Evolutionary conservation across 2,888 invertebrate genomes (phyloP).

Genomic region (Microctonus hyperodae): DNA sequence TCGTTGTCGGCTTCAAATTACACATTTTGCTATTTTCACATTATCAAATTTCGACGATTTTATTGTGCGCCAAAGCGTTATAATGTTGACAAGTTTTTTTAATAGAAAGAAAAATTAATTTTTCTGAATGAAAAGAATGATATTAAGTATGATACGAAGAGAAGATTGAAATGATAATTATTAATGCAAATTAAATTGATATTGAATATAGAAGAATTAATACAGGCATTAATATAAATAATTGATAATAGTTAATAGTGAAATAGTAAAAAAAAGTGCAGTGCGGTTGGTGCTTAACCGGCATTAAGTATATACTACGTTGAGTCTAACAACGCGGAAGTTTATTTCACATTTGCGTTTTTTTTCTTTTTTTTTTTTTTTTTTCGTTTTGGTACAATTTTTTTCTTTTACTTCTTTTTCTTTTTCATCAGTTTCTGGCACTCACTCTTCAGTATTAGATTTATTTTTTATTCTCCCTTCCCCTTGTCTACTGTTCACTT

Average conservation of each 20-base stretch:
- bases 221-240: neutral
- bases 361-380: constrained; percentile 8
- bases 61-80: neutral
- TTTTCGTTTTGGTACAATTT: neutral
- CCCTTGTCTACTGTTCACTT: neutral
- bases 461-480: neutral
- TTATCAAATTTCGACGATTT: neutral
- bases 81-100: neutral
- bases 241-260: neutral
- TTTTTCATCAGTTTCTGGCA: neutral
- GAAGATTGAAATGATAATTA: neutral
- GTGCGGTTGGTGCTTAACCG: constrained; percentile 19
- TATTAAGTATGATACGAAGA: too few species aligned
- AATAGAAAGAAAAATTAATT: neutral
- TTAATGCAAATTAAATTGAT: neutral
- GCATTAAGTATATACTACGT: constrained; percentile 14
- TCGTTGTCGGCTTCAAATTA: constrained; percentile 4
- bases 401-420: constrained; percentile 4
- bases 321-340: constrained; percentile 20
- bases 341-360: constrained; percentile 4
- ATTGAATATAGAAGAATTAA: neutral
- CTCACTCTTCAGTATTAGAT: constrained; percentile 8
- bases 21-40: neutral
- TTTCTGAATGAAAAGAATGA: too few species aligned
- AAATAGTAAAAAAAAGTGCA: constrained; percentile 23